Evolutionary conservation across 2,797 vertebrate species (phyloP).

Genomic region (Dicrostonyx torquatus): DNA sequence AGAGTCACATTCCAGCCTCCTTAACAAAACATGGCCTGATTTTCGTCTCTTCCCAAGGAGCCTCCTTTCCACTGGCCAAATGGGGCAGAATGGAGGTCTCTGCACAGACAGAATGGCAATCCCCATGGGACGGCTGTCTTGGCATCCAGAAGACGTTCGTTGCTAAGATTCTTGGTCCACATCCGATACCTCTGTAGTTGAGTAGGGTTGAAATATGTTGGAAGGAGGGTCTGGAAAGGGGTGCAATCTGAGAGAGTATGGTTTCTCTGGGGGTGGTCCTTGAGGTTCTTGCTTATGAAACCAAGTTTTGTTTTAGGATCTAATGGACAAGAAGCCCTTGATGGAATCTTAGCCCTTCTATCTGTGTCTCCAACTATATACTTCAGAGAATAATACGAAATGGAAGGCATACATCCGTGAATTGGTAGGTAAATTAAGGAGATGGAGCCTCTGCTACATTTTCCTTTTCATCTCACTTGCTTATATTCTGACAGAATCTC

Average conservation of each 20-base stretch:
- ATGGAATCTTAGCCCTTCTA: neutral
- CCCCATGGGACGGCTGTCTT: neutral
- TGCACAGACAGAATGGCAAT: neutral
- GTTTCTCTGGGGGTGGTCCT: neutral
- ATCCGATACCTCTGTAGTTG: neutral
- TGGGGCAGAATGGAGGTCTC: neutral
- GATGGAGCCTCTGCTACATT: neutral
- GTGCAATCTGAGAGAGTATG: neutral
- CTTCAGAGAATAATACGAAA: neutral
- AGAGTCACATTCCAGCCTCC: conserved; percentile 23
- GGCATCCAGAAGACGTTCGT: neutral
- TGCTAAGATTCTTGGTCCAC: neutral
- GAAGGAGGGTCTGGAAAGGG: neutral
- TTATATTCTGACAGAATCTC: neutral
- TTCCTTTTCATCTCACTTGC: neutral
- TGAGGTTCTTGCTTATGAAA: neutral
- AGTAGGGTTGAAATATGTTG: neutral
- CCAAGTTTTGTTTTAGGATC: neutral
- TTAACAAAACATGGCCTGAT: neutral
- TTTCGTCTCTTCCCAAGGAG: neutral
- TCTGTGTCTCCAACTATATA: neutral
- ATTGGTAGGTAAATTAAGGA: neutral
- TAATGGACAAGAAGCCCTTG: neutral
- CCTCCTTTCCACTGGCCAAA: too few relatives aligned
- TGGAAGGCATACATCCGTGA: neutral